Evolutionary conservation across 2,888 invertebrate species (phyloP).

Genomic region (Entomobrya proxima): DNA sequence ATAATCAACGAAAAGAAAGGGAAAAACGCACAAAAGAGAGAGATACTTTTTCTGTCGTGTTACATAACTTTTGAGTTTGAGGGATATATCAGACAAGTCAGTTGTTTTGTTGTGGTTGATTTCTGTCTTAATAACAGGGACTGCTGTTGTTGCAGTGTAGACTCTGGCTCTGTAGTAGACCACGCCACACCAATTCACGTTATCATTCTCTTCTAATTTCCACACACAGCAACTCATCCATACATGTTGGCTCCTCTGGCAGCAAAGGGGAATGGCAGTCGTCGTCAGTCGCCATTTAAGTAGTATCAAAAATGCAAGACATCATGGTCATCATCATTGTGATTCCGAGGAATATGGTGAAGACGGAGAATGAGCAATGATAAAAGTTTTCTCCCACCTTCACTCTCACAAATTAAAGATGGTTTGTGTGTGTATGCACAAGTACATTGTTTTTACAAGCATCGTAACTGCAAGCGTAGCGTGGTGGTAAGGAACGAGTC

Average conservation of each 20-base stretch:
- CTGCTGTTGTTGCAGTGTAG: constrained; percentile 14
- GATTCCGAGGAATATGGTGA: neutral
- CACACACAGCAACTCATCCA: constrained; percentile 22
- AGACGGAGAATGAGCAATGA: constrained; percentile 30
- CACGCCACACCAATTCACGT: constrained; percentile 60
- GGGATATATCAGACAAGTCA: constrained; percentile 14
- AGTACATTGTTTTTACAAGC: neutral
- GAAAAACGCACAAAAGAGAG: constrained; percentile 16
- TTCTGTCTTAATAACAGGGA: constrained; percentile 73
- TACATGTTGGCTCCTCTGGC: constrained; percentile 41
- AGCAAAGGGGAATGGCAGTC: constrained; percentile 13
- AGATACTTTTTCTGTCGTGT: constrained; percentile 34
- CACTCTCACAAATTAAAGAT: neutral
- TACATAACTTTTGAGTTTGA: constrained; percentile 15
- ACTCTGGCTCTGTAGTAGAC: constrained; percentile 40
- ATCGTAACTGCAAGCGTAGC: neutral
- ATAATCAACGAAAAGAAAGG: constrained; percentile 70
- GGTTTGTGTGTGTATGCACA: neutral
- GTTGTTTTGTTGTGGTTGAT: constrained; percentile 66
- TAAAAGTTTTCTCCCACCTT: constrained; percentile 36
- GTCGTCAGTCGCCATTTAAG: constrained; percentile 64
- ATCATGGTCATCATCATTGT: constrained; percentile 17
- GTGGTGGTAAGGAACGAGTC: constrained; percentile 46
- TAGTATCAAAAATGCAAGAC: constrained; percentile 54
- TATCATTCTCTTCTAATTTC: constrained; percentile 62